Conservation (phyloP, 1,140 invertebrate species). For the Drosophila varians region DNA sequence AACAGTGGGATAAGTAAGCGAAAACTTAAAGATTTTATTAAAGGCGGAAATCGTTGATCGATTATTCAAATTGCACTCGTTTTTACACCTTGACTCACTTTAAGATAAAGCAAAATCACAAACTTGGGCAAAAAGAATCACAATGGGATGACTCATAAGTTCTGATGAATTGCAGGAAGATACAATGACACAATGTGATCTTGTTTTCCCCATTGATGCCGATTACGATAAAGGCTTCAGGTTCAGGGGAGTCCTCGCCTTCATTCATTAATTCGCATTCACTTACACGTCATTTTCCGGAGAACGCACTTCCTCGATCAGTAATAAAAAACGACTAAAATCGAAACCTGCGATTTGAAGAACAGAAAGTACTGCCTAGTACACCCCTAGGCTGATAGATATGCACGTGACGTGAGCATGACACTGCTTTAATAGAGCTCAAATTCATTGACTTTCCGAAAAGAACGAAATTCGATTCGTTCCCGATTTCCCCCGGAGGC, state of each 20-base stretch:
- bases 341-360: background rate
- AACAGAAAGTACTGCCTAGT: slow-evolving; percentile 3
- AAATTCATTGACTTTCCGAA: slow-evolving; percentile 43
- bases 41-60: background rate
- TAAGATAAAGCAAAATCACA: slow-evolving; percentile 9
- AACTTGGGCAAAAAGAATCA: slow-evolving; percentile 10
- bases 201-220: slow-evolving; percentile 16
- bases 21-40: background rate
- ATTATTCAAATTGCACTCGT: background rate
- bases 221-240: slow-evolving; percentile 13
- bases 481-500: slow-evolving; percentile 40
- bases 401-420: slow-evolving; percentile 28
- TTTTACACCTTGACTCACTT: slow-evolving; percentile 5
- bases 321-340: slow-evolving; percentile 21
- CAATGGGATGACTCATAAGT: slow-evolving; percentile 16
- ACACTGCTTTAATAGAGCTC: slow-evolving; percentile 8
- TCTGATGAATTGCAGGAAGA: slow-evolving; percentile 25
- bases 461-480: slow-evolving; percentile 21
- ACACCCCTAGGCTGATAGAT: background rate
- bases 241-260: slow-evolving; percentile 1
- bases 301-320: slow-evolving; percentile 18
- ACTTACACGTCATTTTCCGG: slow-evolving; percentile 39
- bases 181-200: slow-evolving; percentile 29
- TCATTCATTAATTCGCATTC: slow-evolving; percentile 27
- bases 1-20: slow-evolving; percentile 5